A percentile compares a stretch with the other conserved stretches of the same genome.
Evolutionary conservation across 2,113 vertebrate species (phyloP).

Genomic region (Ceyx melanurus): DNA sequence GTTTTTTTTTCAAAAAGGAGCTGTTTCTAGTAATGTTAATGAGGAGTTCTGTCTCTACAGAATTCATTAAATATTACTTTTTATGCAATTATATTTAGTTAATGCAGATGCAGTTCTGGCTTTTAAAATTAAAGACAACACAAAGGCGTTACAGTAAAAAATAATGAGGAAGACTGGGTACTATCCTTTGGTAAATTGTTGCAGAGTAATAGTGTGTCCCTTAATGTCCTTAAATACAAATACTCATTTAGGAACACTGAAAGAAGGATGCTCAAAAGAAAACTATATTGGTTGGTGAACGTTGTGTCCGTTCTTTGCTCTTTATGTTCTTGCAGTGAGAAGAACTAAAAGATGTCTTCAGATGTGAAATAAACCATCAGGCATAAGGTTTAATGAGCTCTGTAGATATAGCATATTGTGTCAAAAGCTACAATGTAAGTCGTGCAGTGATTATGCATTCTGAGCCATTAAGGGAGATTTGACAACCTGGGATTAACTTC

Average conservation of each 20-base stretch:
- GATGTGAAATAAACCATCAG: background rate
- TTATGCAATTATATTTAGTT: background rate
- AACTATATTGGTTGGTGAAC: fast-evolving
- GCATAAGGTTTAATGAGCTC: background rate
- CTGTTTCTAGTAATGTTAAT: background rate
- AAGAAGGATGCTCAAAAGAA: background rate
- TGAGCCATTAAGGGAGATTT: background rate
- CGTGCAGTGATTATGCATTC: fast-evolving
- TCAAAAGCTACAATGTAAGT: background rate
- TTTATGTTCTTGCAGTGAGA: background rate
- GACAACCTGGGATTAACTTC: fast-evolving
- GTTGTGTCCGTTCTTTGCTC: background rate
- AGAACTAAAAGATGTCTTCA: background rate
- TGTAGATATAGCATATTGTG: background rate
- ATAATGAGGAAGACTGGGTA: background rate
- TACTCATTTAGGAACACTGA: background rate
- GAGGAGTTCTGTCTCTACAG: background rate
- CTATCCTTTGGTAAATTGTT: background rate
- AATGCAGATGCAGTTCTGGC: background rate
- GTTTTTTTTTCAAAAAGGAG: background rate
- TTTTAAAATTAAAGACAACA: background rate
- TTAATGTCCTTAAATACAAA: background rate
- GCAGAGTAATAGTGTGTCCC: background rate
- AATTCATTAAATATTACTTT: background rate
- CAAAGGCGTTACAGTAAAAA: background rate